Evolutionary conservation across 2,888 invertebrate species (phyloP), one percentile per base, ranked within the genome.

Genomic region (Hedya salicella): DNA sequence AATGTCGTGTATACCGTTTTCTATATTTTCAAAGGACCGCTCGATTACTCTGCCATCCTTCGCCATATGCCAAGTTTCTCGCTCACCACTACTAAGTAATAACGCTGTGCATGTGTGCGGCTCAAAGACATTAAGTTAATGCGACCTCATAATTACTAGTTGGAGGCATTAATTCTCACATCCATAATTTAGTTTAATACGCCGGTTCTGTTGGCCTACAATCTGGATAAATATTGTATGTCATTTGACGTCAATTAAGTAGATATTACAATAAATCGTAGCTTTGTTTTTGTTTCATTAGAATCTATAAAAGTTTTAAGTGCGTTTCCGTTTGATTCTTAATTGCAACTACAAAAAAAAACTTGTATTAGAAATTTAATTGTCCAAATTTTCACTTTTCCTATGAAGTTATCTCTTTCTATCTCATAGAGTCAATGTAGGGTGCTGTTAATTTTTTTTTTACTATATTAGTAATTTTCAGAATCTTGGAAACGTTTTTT

Each of bases 101-200:
- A 53, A 53, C 32, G 13, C 62, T n/a, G 44, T 42, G 68, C 68
- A 42, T 73, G 73, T 80, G 80, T 81, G 81, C 76, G 78, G 82
- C 84, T 83, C 85, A 86, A 89, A 91, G 89, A 89, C 91, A 91
- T 91, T 89, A 89, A 91, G 78, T 89, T 91, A 91, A 91, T 89
- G 88, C 86, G 88, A 86, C 88, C 90, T 89, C 89, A 91, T 91
- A 91, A 91, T 91, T 91, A 91, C 91, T 88, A 82, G 85, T 83
- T 85, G 83, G 86, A 79, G 83, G 82, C 90, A 91, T 91, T 91
- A 90, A 91, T 91, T 88, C 91, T 84, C 89, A 87, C 87, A 87
- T 90, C 89, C 87, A 90, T 91, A 91, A 91, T 91, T 90, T 88
- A 89, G 89, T 90, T 88, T 89, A 89, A 89, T 89, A 87, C 88